phyloP scores from a whole-genome alignment of 2,113 vertebrate genomes.

The Beaufortia kweichowensis region DNA sequence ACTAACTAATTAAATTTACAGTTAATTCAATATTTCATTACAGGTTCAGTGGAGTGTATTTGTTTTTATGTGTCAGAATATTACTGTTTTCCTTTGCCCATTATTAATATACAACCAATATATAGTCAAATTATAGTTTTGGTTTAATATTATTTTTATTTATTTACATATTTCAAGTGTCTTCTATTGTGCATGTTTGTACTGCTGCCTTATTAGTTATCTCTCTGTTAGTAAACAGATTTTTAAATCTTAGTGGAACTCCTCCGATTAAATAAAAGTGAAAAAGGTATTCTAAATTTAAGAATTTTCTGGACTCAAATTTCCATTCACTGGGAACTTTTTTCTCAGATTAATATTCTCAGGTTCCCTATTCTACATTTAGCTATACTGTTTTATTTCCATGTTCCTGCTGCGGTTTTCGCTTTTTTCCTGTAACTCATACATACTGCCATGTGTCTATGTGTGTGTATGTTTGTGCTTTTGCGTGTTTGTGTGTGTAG shows the following conservation, averaged over 20 bases:
- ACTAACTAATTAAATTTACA: background rate
- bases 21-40: too few relatives aligned
- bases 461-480: conserved; percentile 20
- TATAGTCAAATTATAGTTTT: background rate
- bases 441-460: conserved; percentile 28
- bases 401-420: conserved; percentile 51
- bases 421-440: conserved; percentile 28
- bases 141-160: background rate
- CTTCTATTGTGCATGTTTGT: background rate
- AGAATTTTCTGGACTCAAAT: background rate
- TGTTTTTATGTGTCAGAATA: too few relatives aligned
- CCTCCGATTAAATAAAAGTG: background rate
- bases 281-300: background rate
- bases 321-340: conserved; percentile 1
- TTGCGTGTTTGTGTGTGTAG: conserved; percentile 42
- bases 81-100: background rate
- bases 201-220: background rate
- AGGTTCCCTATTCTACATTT: conserved; percentile 41
- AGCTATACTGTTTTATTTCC: conserved; percentile 23
- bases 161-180: background rate
- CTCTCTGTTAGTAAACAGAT: background rate
- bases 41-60: background rate
- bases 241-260: background rate
- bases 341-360: background rate
- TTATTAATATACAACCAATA: background rate